Evolutionary conservation across 53 echinoderm and acorn worm species (phyloP), one percentile per base, ranked within the genome.

Genomic region (Luidia sarsii): DNA sequence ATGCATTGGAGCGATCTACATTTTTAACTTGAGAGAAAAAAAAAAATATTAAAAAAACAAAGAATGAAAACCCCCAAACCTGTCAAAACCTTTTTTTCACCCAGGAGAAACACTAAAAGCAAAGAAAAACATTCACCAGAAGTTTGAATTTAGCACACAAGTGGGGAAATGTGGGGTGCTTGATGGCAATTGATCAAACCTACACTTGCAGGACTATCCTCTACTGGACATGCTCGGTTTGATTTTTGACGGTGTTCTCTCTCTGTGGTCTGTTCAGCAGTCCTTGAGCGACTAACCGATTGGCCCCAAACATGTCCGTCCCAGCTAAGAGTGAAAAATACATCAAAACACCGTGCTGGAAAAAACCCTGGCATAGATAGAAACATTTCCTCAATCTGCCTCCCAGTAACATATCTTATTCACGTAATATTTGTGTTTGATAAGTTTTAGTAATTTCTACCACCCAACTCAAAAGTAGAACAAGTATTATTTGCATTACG

Each of bases 1-100:
- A 41, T 61, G 77, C 77, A 77, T 77, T 77, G 77, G 77, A 41
- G 77, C 61, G 32, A 77, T 77, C 77, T 77, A 77, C 77, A 77
- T 77, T 77, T 77, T 77, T 77, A 18, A 22, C 13, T 32, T 43
- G 6, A 72, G 19, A 25, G 41, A 31, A 39, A 60, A 77, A 20
- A 67, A 45, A 27, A n/a, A n/a, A n/a, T n/a, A n/a, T 27, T 37
- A 8, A 72, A 30, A 25, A 36, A 38, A 59, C 29, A 60, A 20
- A 67, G 23, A 27, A n/a, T 2, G 38, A 25, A 25, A 67, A 65
- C 7, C 4, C 24, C 25, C 77, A 60, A 20, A 77, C 60, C 60
- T 21, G 65, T 19, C 39, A 20, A 29, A 69, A 71, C 20, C 54
- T 5, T 23, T 27, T 46, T 43, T 27, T 65, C 35, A 19, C 37